Evolutionary conservation across 2,797 vertebrate species (phyloP).

Genomic region (Carcharodon carcharias): DNA sequence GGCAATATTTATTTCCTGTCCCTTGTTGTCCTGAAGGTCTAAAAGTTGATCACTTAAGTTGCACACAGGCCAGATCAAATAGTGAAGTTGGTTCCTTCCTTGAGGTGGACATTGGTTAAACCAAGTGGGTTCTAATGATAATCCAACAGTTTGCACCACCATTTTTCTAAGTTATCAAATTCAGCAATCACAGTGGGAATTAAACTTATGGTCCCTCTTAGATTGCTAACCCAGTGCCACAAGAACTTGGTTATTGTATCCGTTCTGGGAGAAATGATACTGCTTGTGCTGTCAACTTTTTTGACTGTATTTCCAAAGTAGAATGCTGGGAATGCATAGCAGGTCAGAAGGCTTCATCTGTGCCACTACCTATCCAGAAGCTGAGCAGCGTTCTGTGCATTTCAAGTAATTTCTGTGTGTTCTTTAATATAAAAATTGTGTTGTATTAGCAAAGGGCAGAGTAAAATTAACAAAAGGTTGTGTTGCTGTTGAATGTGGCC

Average conservation of each 20-base stretch:
- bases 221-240: not conserved
- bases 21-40: not conserved
- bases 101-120: not conserved
- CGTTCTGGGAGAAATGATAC: not conserved
- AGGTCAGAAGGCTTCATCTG: not conserved
- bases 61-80: too few relatives aligned
- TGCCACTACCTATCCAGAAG: not conserved
- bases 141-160: too few relatives aligned
- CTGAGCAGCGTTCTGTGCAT: not conserved
- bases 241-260: not conserved
- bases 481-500: not conserved
- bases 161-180: not conserved
- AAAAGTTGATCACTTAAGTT: not conserved
- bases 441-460: not conserved
- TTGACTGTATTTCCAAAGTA: not conserved
- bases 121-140: not conserved
- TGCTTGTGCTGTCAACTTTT: not conserved
- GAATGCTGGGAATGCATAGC: not conserved
- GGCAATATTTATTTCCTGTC: not conserved
- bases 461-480: not conserved
- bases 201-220: not conserved
- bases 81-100: not conserved
- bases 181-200: not conserved
- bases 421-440: not conserved
- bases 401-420: not conserved